Percentiles rank a stretch among this genome's conserved stretches.
Conservation (phyloP, 1,140 invertebrate genomes). For the Drosophila littoralis region DNA sequence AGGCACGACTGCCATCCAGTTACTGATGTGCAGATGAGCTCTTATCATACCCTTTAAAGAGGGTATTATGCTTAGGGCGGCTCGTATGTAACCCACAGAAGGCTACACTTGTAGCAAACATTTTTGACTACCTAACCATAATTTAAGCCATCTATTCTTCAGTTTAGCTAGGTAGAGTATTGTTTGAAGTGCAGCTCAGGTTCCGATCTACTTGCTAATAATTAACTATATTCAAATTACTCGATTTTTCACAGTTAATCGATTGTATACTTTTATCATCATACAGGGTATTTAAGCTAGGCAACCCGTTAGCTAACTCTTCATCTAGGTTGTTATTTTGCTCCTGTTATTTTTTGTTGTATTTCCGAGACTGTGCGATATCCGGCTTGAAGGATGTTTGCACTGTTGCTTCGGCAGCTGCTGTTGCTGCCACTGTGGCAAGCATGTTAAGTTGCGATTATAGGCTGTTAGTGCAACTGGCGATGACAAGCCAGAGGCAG, state of each 20-base stretch:
- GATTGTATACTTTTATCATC: background rate
- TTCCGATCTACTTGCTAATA: background rate
- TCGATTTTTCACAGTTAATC: background rate
- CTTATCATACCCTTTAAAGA: slow-evolving; percentile 19
- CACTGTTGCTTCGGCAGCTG: slow-evolving; percentile 65
- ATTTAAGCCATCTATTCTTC: too few relatives aligned
- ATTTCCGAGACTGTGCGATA: slow-evolving; percentile 72
- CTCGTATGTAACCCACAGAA: background rate
- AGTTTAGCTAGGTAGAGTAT: too few relatives aligned
- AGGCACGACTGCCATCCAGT: slow-evolving; percentile 28
- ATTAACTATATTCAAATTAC: background rate
- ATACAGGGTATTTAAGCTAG: background rate
- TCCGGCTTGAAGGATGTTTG: slow-evolving; percentile 77
- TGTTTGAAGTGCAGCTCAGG: background rate
- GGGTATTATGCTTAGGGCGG: slow-evolving; percentile 4
- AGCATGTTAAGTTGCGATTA: slow-evolving; percentile 83
- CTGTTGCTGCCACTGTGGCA: slow-evolving; percentile 37
- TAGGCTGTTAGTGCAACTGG: slow-evolving; percentile 76
- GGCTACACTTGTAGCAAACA: too few relatives aligned
- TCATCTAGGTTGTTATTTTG: slow-evolving; percentile 22
- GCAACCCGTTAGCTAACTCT: slow-evolving; percentile 7
- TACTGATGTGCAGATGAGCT: slow-evolving; percentile 16
- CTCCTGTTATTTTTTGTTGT: slow-evolving; percentile 20
- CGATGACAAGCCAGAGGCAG: slow-evolving; percentile 43
- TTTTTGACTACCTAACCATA: too few relatives aligned